phyloP scores from a whole-genome alignment of 1,140 invertebrate species.

The Lanistes nyassanus region DNA sequence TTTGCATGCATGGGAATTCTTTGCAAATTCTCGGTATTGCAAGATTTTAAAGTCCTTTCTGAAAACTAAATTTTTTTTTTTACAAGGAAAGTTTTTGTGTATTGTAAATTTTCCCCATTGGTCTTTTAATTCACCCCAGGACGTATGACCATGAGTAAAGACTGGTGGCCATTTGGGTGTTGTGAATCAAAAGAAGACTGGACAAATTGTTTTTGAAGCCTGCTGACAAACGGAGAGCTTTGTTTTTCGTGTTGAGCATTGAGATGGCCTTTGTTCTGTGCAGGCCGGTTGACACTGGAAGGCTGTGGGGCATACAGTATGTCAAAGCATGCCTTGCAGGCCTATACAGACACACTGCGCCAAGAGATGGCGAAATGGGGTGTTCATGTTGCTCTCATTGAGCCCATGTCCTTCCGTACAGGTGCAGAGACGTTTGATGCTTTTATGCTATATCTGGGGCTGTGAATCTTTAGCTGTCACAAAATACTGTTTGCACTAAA shows the following conservation, averaged over 20 bases:
- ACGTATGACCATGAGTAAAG: neutral
- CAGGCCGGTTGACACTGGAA: constrained; percentile 68
- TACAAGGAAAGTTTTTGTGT: too few species aligned
- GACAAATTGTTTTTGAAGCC: too few species aligned
- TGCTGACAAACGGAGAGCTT: too few species aligned
- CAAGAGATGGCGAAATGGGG: constrained; percentile 83
- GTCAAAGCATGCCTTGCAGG: constrained; percentile 80
- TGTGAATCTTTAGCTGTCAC: neutral
- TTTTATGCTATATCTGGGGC: neutral
- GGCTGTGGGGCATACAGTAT: constrained; percentile 78
- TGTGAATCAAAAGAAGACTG: too few species aligned
- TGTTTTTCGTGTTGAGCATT: neutral
- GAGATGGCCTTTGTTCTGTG: constrained; percentile 19
- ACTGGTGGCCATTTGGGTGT: neutral
- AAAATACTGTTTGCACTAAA: too few species aligned
- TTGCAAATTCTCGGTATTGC: too few species aligned
- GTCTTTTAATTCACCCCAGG: too few species aligned
- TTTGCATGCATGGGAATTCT: too few species aligned
- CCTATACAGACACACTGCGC: constrained; percentile 82
- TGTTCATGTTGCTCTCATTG: constrained; percentile 80
- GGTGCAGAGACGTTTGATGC: constrained; percentile 54
- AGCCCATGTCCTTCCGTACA: constrained; percentile 75
- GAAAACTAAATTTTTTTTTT: too few species aligned
- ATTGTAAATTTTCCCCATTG: neutral
- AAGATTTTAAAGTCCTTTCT: neutral